Conservation (phyloP, 1,140 invertebrate genomes). For the Sinella curviseta region DNA sequence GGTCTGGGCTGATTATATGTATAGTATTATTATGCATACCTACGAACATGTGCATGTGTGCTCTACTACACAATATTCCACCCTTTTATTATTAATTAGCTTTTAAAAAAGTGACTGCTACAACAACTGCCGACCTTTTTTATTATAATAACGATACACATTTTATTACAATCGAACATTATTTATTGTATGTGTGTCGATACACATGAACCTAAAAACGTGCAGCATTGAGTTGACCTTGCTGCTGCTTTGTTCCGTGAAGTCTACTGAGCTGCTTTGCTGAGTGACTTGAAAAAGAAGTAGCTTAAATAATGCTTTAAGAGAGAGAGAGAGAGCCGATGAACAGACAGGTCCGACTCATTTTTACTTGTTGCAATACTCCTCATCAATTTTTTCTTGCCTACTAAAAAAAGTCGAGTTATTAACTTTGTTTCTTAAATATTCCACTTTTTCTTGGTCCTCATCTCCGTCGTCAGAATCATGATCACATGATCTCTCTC, state of each 20-base stretch:
- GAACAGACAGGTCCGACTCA: too few relatives aligned
- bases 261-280: not conserved
- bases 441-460: too few relatives aligned
- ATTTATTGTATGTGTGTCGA: slow-evolving; percentile 4
- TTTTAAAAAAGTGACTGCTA: not conserved
- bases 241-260: slow-evolving; percentile 1
- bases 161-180: not conserved
- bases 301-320: not conserved
- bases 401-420: too few relatives aligned
- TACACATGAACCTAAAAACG: not conserved
- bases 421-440: too few relatives aligned
- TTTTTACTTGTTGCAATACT: too few relatives aligned
- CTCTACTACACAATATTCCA: not conserved
- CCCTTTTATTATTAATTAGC: not conserved
- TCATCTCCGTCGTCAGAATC: too few relatives aligned
- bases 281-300: not conserved
- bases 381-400: too few relatives aligned
- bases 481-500: too few relatives aligned
- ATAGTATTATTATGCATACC: too few relatives aligned
- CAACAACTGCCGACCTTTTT: not conserved
- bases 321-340: not conserved
- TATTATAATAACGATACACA: not conserved
- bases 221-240: slow-evolving; percentile 11
- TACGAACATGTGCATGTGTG: too few relatives aligned
- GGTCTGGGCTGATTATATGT: too few relatives aligned